Evolutionary conservation across 2,797 vertebrate genomes (phyloP).

Genomic region (Tapirus indicus): DNA sequence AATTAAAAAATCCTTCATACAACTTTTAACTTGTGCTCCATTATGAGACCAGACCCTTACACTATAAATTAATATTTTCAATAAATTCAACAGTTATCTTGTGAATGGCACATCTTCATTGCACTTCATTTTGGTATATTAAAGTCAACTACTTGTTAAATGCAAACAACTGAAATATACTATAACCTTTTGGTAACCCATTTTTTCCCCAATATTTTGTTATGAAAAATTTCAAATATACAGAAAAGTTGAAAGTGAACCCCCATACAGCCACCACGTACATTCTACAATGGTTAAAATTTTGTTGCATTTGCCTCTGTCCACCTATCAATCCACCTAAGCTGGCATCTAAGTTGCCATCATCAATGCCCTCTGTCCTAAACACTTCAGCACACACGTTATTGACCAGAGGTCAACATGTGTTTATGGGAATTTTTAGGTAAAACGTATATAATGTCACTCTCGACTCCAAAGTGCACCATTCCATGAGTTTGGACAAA

Average conservation of each 20-base stretch:
- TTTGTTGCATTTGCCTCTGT: background rate
- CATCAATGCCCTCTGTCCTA: background rate
- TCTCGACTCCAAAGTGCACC: background rate
- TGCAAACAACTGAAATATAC: background rate
- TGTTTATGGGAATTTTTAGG: background rate
- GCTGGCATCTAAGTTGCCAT: background rate
- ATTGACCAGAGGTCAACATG: background rate
- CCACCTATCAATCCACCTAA: background rate
- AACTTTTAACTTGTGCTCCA: background rate
- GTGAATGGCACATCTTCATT: background rate
- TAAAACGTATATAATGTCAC: background rate
- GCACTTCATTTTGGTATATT: background rate
- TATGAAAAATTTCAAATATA: background rate
- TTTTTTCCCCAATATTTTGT: background rate
- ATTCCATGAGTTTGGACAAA: background rate
- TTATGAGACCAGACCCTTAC: background rate
- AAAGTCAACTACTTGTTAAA: slow-evolving; percentile 10
- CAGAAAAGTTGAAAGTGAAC: background rate
- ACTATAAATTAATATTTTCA: background rate
- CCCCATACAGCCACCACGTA: background rate
- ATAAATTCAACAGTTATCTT: background rate
- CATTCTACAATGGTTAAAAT: background rate
- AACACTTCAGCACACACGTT: background rate
- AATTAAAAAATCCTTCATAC: background rate
- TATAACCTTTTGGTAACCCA: background rate